These are phyloP conservation scores for Trematocara nigrifrons DNA, from an alignment of 2,113 vertebrate species.

Conservation along the genomic window DNA sequence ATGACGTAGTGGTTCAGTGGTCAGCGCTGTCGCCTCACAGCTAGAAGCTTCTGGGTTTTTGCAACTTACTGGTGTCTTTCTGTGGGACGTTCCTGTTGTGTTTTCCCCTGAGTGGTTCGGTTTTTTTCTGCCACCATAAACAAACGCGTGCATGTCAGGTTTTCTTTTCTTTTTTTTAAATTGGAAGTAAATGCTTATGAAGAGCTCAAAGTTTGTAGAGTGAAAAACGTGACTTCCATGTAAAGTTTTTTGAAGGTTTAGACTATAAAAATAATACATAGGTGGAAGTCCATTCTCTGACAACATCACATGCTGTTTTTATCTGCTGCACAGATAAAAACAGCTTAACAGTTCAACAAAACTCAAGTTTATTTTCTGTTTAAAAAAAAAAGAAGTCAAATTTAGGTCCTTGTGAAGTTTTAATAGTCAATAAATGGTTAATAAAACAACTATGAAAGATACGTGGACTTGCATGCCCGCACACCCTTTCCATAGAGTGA, in stretches of 20 bases:
- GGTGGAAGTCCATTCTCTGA: background rate
- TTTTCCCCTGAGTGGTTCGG: background rate
- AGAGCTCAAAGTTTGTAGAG: background rate
- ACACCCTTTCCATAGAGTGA: background rate
- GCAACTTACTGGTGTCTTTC: background rate
- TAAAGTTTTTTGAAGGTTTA: background rate
- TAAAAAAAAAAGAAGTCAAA: background rate
- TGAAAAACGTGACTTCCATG: background rate
- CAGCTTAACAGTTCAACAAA: background rate
- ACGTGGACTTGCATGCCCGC: rapidly evolving
- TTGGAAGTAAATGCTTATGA: background rate
- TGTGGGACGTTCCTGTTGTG: background rate
- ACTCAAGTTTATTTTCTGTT: background rate
- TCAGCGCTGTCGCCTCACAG: background rate
- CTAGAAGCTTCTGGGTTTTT: background rate
- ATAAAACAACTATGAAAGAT: background rate
- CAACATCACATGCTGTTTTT: background rate
- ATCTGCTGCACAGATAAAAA: background rate
- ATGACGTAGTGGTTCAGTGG: background rate
- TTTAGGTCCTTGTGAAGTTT: background rate
- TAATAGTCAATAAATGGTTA: background rate
- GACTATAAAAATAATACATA: too few relatives aligned
- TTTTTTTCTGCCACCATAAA: background rate
- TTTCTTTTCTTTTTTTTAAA: background rate
- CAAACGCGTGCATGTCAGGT: background rate